Conservation (phyloP, 2,888 invertebrate genomes). For the Dyspetes luteomarginatus region DNA sequence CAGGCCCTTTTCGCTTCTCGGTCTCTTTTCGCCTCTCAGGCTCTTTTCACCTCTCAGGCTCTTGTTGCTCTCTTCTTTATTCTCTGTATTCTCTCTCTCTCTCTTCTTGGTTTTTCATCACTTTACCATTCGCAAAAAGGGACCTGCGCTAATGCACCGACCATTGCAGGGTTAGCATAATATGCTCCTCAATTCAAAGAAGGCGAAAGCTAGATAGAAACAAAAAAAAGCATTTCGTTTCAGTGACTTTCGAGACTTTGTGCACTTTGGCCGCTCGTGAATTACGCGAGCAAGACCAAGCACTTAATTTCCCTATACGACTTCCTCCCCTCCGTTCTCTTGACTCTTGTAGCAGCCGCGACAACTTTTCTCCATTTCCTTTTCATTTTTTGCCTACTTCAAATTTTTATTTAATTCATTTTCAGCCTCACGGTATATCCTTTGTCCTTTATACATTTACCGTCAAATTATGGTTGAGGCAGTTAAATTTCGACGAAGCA, state of each 20-base stretch:
- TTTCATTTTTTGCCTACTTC: constrained; percentile 5
- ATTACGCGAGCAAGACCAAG: constrained; percentile 45
- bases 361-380: constrained; percentile 9
- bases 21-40: constrained; percentile 1
- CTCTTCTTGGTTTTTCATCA: constrained; percentile 40
- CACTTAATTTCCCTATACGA: constrained; percentile 62
- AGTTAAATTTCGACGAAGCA: not conserved
- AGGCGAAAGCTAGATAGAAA: constrained; percentile 32
- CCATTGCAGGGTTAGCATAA: constrained; percentile 71
- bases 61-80: constrained; percentile 8
- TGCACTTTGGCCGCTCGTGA: constrained; percentile 46
- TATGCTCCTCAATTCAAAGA: constrained; percentile 64
- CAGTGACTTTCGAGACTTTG: constrained; percentile 3
- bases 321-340: not conserved
- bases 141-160: constrained; percentile 69
- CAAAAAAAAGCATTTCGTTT: constrained; percentile 27
- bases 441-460: not conserved
- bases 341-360: not conserved
- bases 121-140: constrained; percentile 22
- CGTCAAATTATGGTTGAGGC: not conserved
- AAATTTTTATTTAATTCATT: constrained; percentile 20
- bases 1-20: constrained; percentile 42
- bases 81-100: constrained; percentile 31
- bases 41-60: constrained; percentile 42
- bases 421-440: not conserved